These are phyloP conservation scores for Pipistrellus kuhlii DNA, from an alignment of 2,797 vertebrate species.

Conservation along the genomic window DNA sequence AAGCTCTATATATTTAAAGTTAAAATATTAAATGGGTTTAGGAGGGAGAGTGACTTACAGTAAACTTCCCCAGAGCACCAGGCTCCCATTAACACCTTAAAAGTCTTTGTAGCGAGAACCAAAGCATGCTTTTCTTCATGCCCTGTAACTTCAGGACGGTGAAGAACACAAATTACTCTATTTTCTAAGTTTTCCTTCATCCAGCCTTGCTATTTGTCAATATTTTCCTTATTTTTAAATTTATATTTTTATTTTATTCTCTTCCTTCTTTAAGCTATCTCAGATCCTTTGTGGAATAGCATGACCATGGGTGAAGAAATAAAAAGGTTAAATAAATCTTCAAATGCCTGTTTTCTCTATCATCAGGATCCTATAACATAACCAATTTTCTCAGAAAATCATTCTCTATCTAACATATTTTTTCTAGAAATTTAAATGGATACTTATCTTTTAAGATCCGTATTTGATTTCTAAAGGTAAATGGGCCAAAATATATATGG, in stretches of 20 bases:
- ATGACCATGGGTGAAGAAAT: neutral
- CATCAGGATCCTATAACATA: neutral
- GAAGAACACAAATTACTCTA: neutral
- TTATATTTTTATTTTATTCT: neutral
- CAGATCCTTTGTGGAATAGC: constrained; percentile 2
- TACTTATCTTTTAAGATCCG: neutral
- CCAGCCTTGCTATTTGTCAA: neutral
- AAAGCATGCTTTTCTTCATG: neutral
- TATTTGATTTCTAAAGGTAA: neutral
- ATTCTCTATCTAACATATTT: neutral
- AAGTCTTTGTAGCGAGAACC: constrained; percentile 13
- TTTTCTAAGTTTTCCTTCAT: constrained; percentile 4
- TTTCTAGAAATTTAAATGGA: neutral
- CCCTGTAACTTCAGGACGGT: neutral
- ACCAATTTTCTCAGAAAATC: neutral
- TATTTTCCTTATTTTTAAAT: neutral
- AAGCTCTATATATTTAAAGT: constrained; percentile 76
- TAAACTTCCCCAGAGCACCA: neutral
- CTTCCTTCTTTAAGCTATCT: neutral
- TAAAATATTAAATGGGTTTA: constrained; percentile 67
- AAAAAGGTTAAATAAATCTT: neutral
- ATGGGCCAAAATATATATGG: neutral
- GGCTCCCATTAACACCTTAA: neutral
- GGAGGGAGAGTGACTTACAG: constrained; percentile 60
- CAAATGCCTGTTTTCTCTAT: neutral